These are phyloP conservation scores for Drepanosiphum platanoidis DNA, from an alignment of 2,888 invertebrate genomes.

Conservation along the genomic window DNA sequence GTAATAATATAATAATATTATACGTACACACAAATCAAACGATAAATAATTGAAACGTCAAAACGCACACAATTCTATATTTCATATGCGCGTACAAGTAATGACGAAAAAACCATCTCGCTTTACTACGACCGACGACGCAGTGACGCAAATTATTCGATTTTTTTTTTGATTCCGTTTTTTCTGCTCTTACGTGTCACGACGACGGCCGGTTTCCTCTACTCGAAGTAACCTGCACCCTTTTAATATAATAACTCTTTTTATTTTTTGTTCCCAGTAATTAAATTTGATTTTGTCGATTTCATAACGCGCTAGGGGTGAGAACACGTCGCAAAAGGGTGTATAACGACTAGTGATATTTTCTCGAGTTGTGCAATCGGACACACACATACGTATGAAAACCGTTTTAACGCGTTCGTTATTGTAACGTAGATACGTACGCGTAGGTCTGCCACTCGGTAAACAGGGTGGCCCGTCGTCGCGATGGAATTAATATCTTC, in stretches of 20 bases:
- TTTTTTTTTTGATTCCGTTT: background rate
- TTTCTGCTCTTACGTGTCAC: background rate
- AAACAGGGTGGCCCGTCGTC: too few relatives aligned
- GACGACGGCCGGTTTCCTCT: conserved; percentile 9
- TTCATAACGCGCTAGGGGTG: conserved; percentile 52
- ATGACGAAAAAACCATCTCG: background rate
- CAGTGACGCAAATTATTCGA: background rate
- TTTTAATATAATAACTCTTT: background rate
- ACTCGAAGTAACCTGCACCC: background rate
- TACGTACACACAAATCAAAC: background rate
- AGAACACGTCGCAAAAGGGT: conserved; percentile 9
- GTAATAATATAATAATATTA: background rate
- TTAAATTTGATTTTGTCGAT: conserved; percentile 53
- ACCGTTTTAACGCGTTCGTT: background rate
- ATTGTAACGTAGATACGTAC: background rate
- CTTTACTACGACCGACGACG: background rate
- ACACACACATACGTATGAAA: background rate
- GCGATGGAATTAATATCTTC: too few relatives aligned
- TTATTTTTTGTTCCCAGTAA: conserved; percentile 18
- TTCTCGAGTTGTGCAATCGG: background rate
- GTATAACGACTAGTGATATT: background rate
- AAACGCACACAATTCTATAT: background rate
- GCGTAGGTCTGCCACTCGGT: too few relatives aligned
- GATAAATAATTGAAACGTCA: conserved; percentile 41
- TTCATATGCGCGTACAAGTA: too few relatives aligned